Evolutionary conservation across 2,113 vertebrate species (phyloP), one percentile per base, ranked within the genome.

Genomic region (Bucco capensis): DNA sequence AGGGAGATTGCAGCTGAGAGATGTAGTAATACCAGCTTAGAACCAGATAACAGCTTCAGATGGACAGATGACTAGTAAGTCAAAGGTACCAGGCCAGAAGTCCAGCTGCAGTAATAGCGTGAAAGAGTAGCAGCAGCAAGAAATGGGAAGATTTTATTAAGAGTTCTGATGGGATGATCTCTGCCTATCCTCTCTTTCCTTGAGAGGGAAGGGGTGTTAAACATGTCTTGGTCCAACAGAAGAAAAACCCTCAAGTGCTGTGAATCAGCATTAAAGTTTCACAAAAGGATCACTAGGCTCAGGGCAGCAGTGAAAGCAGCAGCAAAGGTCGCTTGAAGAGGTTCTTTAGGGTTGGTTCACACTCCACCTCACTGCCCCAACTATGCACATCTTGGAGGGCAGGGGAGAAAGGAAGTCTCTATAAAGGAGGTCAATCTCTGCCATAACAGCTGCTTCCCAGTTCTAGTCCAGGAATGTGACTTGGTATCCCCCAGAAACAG

Each of bases 171-270:
- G 16, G 31, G 35, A 54, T 22, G 28, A 19, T 6, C 46, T 64
- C 46, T 38, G 12, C 23, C 35, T 88, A 37, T 60, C 19, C 12
- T 72, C 46, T 70, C 27, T 47, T 88, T 16, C 31, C 25, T 71
- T 15, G 4, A 56, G 58, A 57, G 28, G 9, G 7, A 65, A 70
- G 10, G 6, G 19, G 11, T 18, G 30, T 42, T 54, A 56, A 72
- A 56, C 6, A 51, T 19, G n/a, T 65, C 60, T 69, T 47, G 37
- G 57, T 49, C 21, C 17, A 70, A 70, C 19, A 86, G 47, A 72
- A 44, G 25, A 28, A 77, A 56, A 19, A 6, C 0, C 3, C 30
- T 0, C n/a, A 33, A 61, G 7, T 44, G 49, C 19, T 53, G 19
- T 49, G 42, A 17, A 71, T 28, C 27, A 19, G 25, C 37, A 65